These are phyloP conservation scores for Anarsia innoxiella DNA, from an alignment of 2,888 invertebrate species.

Conservation along the genomic window DNA sequence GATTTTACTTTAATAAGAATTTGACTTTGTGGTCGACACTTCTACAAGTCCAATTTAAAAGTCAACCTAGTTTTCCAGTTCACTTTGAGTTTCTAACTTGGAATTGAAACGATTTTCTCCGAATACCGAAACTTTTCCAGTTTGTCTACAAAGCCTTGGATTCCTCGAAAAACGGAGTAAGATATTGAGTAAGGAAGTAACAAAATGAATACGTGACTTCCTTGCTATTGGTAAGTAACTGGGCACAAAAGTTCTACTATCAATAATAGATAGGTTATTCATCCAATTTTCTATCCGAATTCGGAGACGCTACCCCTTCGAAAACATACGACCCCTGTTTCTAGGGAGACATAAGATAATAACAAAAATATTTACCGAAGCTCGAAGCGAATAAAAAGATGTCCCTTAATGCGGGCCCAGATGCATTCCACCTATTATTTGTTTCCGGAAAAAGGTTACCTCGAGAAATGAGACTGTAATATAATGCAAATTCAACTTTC, in stretches of 20 bases:
- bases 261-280: slow-evolving; percentile 50
- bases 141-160: too few relatives aligned
- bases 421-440: slow-evolving; percentile 69
- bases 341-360: slow-evolving; percentile 48
- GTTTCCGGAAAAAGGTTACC: slow-evolving; percentile 54
- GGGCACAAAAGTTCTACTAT: slow-evolving; percentile 27
- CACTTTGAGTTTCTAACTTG: too few relatives aligned
- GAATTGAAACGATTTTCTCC: too few relatives aligned
- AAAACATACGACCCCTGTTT: slow-evolving; percentile 30
- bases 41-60: too few relatives aligned
- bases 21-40: too few relatives aligned
- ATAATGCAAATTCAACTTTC: slow-evolving; percentile 58
- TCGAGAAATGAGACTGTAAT: slow-evolving; percentile 52
- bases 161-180: too few relatives aligned
- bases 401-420: slow-evolving; percentile 69
- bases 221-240: background rate
- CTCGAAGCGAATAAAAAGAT: slow-evolving; percentile 67
- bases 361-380: slow-evolving; percentile 72
- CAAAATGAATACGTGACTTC: slow-evolving; percentile 10
- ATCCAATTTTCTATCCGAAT: slow-evolving; percentile 44
- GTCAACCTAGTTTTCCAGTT: too few relatives aligned
- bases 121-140: too few relatives aligned
- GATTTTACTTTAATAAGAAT: too few relatives aligned
- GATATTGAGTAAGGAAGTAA: background rate
- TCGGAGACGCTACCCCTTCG: slow-evolving; percentile 34